Evolutionary conservation across 2,888 invertebrate genomes (phyloP).

Genomic region (Conops quadrifasciatus): DNA sequence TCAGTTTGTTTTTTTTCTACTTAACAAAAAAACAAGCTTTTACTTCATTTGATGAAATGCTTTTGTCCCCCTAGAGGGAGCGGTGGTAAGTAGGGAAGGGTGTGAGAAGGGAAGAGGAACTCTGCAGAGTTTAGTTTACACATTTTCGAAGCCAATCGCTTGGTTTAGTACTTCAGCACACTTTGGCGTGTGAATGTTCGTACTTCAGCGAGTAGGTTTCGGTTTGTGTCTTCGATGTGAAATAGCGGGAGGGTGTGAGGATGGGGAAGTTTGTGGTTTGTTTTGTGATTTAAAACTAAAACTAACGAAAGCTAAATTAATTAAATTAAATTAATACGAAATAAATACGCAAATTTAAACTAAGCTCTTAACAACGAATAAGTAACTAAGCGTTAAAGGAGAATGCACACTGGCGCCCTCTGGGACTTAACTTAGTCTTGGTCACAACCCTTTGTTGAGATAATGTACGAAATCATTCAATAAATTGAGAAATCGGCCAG

Average conservation of each 20-base stretch:
- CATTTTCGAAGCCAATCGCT: no score
- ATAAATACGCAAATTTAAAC: not conserved
- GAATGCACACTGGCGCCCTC: not conserved
- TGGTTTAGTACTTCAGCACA: no score
- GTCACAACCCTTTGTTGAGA: slow-evolving; percentile 24
- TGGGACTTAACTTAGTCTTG: not conserved
- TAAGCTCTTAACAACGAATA: not conserved
- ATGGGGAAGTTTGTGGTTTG: slow-evolving; percentile 20
- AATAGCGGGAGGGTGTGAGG: not conserved
- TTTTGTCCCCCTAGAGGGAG: no score
- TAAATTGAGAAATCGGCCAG: not conserved
- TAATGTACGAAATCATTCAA: slow-evolving; percentile 13
- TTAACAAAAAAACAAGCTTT: slow-evolving; percentile 40
- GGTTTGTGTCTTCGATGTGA: slow-evolving; percentile 21
- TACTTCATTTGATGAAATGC: slow-evolving; percentile 54
- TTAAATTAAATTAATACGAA: slow-evolving; percentile 9
- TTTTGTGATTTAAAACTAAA: slow-evolving; percentile 24
- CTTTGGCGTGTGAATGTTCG: no score
- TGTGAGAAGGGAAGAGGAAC: no score
- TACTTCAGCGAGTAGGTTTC: slow-evolving; percentile 11
- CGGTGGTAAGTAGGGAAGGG: no score
- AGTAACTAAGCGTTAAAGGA: not conserved
- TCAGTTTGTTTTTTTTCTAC: no score
- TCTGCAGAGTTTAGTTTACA: no score
- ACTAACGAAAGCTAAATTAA: not conserved